Base-by-base conservation (phyloP, 2,888 invertebrate species). In the Scrobipalpa costella region DNA sequence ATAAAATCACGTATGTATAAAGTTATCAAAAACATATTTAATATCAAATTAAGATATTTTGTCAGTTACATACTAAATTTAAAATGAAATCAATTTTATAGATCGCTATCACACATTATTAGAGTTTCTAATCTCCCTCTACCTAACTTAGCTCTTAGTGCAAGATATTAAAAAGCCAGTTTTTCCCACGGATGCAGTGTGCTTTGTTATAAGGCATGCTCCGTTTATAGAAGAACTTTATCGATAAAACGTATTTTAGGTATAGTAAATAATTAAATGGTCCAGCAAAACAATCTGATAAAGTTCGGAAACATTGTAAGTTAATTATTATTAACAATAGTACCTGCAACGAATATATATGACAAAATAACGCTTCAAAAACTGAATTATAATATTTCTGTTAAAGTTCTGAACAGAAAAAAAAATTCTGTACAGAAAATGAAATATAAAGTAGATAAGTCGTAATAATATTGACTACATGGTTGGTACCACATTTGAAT, bases 101-200 rank as follows among this genome's bases (percentile, higher is more conserved):
- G n/a, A 15, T 34, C n/a, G 34, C n/a, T 55, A 55, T 55, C 55
- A 7, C 13, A n/a, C 15, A 55, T 34, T 34, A 27, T 27, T 15
- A 15, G 27, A 33, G 55, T 34, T 11, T 27, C 9, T 55, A 55
- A 55, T 57, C 19, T 57, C 9, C 19, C 11, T 38, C 15, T 13
- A 57, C 17, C 57, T 15, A 36, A 19, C 38, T 57, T 36, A 38
- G 60, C 60, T 64, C 58, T 64, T 75, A 81, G 77, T 44, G 44
- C 67, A 76, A 73, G 77, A 78, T 85, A 85, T 86, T 86, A 85
- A 88, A 86, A 88, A 85, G 80, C 79, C 11, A 44, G 79, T 85
- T 85, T 85, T 88, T 90, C 89, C 85, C 90, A 90, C 88, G 86
- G 81, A 77, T 79, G 71, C 77, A 69, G 73, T 71, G 72, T 55